Evolutionary conservation across 2,888 invertebrate species (phyloP), one percentile per base, ranked within the genome.

Genomic region (Hymenopus coronatus): DNA sequence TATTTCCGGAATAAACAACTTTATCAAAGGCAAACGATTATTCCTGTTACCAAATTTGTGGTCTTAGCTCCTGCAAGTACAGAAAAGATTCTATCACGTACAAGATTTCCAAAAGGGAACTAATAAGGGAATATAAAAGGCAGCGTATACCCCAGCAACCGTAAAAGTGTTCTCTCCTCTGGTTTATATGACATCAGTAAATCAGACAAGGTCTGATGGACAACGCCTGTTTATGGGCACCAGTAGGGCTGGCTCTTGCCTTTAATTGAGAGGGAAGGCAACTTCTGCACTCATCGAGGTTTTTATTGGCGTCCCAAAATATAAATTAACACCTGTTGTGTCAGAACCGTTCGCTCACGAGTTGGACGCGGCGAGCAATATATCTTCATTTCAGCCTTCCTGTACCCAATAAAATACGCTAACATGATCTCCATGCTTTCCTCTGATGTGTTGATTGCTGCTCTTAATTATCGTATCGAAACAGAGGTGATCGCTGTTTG

Each of bases 181-280:
- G 54, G 54, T 70, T 70, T 70, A 70, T 70, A 70, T 70, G 54
- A 70, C 54, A 70, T 70, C 54, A 70, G 54, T 70, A 70, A 70
- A 70, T 70, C 54, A 70, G 54, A 70, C 54, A 20, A 70, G 54
- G 20, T 70, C 85, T 40, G 70, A 85, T 27, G 28, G 85, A 70
- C 85, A 85, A 85, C 85, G 85, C 85, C 85, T 85, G n/a, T 85
- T 70, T 85, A 85, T 54, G 54, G 70, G 28, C 6, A 28, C 27
- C 85, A 70, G 54, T 25, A 70, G 54, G 54, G 54, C 54, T 70
- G 54, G 20, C 54, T 70, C 54, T 70, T 0, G 54, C 54, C 54
- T 70, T 70, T 70, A 70, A 70, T 70, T 70, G 54, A 70, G 54
- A 70, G 54, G 15, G 54, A 70, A 70, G 54, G 54, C 54, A 70